A percentile compares a stretch with the other conserved stretches of the same genome.
Evolutionary conservation across 1,140 invertebrate genomes (phyloP).

Genomic region (Apis mellifera): DNA sequence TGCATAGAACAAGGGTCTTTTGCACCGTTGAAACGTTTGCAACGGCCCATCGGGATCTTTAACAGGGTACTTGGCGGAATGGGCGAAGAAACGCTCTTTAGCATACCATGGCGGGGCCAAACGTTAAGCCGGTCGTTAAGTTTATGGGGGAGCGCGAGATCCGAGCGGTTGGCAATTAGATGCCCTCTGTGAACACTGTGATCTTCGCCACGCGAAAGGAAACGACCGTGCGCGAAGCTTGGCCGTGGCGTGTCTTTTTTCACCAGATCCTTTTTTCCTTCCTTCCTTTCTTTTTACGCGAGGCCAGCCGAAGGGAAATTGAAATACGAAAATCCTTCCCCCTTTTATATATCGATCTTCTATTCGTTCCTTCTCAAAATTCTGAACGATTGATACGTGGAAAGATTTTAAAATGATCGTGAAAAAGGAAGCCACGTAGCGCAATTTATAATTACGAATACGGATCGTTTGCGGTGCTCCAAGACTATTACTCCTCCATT

Average conservation of each 20-base stretch:
- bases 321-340: slow-evolving; percentile 52
- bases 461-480: no score
- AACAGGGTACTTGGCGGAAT: slow-evolving; percentile 75
- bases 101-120: slow-evolving; percentile 74
- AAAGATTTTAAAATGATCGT: no score
- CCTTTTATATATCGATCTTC: no score
- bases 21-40: slow-evolving; percentile 54
- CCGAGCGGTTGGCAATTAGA: slow-evolving; percentile 70
- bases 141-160: slow-evolving; percentile 72
- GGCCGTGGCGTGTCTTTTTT: slow-evolving; percentile 10
- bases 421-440: no score
- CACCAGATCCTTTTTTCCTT: slow-evolving; percentile 4
- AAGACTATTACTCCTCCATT: neutral
- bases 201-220: slow-evolving; percentile 71
- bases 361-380: neutral
- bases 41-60: slow-evolving; percentile 69
- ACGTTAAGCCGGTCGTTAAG: slow-evolving; percentile 73
- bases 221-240: slow-evolving; percentile 48
- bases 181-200: slow-evolving; percentile 72
- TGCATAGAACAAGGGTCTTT: slow-evolving; percentile 36
- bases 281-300: neutral
- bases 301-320: slow-evolving; percentile 48
- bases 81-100: slow-evolving; percentile 72
- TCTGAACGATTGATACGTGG: no score
- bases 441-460: no score